Base-by-base conservation (phyloP, 2,797 vertebrate genomes). In the Silurus lanzhouensis region DNA sequence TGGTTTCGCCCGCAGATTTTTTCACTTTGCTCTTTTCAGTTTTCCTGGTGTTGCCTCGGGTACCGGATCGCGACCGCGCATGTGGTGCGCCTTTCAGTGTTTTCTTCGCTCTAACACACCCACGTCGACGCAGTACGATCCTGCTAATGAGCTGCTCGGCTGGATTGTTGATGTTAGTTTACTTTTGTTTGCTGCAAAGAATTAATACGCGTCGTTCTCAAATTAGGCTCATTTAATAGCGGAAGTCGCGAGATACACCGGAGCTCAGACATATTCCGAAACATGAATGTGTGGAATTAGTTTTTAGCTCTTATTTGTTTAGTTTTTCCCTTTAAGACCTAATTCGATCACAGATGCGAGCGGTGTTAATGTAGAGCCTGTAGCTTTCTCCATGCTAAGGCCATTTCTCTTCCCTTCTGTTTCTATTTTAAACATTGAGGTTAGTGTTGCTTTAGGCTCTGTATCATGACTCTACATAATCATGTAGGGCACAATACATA, bases 361-460 rank as follows among this genome's bases (percentile, higher is more conserved):
- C 31, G n/a, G 71, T 60, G 84, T 82, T 82, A 82, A 82, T 82
- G 78, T 68, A 67, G 31, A 58, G 71, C 27, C 46, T 27, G 79
- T 25, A 74, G 44, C 71, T 14, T 19, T 66, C 17, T 2, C 27
- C 22, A 46, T 61, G 44, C 44, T 66, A 70, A 70, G 27, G 75
- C 63, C 46, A 79, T 48, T 66, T 75, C 27, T 48, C 48, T 75
- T 80, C 46, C 9, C 48, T 74, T 38, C 55, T 58, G 83, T 13
- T 55, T 82, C 55, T 82, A 75, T 82, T 85, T 67, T 25, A 75
- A 75, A 66, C 84, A 48, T 85, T 55, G 68, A 66, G 84, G 70
- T 66, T 81, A 81, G 60, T 48, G 25, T 58, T 19, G 63, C 46
- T 82, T 66, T 66, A 66, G 61, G 61, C 68, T 74, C 71, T 66